phyloP scores from a whole-genome alignment of 2,888 invertebrate species.

The Xanthostigma xanthostigma region DNA sequence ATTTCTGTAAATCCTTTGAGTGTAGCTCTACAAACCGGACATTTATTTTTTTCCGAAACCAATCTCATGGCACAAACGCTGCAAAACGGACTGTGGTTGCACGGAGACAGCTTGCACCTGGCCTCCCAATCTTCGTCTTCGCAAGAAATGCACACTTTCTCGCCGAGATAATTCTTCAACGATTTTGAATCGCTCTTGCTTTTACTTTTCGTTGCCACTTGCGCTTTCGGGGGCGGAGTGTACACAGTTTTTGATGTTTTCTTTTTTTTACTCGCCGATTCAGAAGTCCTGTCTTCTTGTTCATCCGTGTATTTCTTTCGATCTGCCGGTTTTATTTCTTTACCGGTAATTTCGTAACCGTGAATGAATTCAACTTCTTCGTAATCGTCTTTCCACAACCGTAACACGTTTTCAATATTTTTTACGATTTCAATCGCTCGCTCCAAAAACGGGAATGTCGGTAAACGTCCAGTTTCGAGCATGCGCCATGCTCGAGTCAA shows the following conservation, averaged over 20 bases:
- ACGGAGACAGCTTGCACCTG: constrained; percentile 2
- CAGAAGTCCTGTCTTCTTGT: neutral
- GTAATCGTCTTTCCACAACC: constrained; percentile 2
- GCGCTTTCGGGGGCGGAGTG: neutral
- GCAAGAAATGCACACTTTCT: constrained; percentile 2
- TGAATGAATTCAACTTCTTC: constrained; percentile 4
- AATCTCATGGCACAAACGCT: constrained; percentile 4
- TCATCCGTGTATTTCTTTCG: neutral
- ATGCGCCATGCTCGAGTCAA: constrained; percentile 4
- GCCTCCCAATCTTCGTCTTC: constrained; percentile 7
- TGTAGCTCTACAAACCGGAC: constrained; percentile 3
- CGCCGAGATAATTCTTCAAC: neutral
- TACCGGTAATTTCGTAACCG: constrained; percentile 1
- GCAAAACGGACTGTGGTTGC: constrained; percentile 3
- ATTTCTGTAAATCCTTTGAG: constrained; percentile 1
- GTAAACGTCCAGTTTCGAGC: constrained; percentile 3
- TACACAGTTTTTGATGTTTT: neutral
- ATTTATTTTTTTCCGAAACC: constrained; percentile 2
- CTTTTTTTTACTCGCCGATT: constrained; percentile 2
- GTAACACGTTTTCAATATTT: constrained; percentile 2
- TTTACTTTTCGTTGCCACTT: neutral
- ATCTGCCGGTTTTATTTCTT: neutral
- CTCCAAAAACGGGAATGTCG: constrained; percentile 3
- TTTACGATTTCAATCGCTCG: constrained; percentile 4
- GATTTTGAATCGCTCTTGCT: neutral